These are phyloP conservation scores for Opisthograptis luteolata DNA, from an alignment of 2,888 invertebrate species.

Conservation along the genomic window DNA sequence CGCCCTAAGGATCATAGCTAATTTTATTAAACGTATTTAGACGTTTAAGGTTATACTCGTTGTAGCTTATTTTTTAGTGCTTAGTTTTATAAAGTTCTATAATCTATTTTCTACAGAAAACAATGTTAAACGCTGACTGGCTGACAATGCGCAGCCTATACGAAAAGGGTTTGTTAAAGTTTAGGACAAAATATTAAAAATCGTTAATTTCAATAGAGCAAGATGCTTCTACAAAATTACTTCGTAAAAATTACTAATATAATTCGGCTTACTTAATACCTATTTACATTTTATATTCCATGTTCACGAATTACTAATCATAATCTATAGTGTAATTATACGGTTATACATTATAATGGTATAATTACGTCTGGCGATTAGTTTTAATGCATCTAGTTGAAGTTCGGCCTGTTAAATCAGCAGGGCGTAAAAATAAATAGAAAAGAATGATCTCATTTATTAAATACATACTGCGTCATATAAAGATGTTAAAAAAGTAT, in stretches of 20 bases:
- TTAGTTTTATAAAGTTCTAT: too few relatives aligned
- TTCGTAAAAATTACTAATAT: background rate
- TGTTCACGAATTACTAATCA: constrained; percentile 42
- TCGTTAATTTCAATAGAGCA: too few relatives aligned
- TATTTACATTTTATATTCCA: constrained; percentile 43
- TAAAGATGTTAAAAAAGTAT: constrained; percentile 11
- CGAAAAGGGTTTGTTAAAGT: too few relatives aligned
- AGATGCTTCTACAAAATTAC: background rate
- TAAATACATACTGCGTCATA: constrained; percentile 37
- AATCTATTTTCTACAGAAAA: too few relatives aligned
- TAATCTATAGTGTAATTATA: constrained; percentile 31
- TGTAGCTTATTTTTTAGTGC: background rate
- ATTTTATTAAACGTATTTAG: constrained; percentile 9
- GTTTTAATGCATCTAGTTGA: constrained; percentile 45
- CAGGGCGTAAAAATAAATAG: constrained; percentile 60
- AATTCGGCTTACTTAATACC: constrained; percentile 21
- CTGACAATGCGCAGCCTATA: too few relatives aligned
- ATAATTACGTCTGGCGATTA: constrained; percentile 39
- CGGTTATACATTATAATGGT: constrained; percentile 18
- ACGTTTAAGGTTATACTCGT: background rate
- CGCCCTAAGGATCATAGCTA: constrained; percentile 9
- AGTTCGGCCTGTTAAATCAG: constrained; percentile 40
- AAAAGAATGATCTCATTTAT: constrained; percentile 44
- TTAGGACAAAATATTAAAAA: too few relatives aligned
- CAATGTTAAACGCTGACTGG: too few relatives aligned